A percentile compares a stretch with the other conserved stretches of the same genome.
Conservation (phyloP, 2,888 invertebrate species). For the Salpingus planirostris region DNA sequence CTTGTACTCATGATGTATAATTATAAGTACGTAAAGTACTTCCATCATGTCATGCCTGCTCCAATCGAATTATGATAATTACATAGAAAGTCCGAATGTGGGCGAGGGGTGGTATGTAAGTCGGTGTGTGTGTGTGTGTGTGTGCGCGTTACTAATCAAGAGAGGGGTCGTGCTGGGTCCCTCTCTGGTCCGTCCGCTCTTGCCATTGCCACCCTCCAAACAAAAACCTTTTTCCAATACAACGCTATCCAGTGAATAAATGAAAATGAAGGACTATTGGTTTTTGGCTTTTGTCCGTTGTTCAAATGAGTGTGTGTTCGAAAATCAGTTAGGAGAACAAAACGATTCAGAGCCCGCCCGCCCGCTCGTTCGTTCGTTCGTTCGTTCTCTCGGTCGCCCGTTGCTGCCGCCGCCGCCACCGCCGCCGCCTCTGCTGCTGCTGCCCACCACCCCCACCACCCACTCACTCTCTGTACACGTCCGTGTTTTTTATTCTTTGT, state of each 20-base stretch:
- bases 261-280: slow-evolving; percentile 45
- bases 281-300: slow-evolving; percentile 44
- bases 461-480: slow-evolving; percentile 30
- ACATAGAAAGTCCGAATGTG: slow-evolving; percentile 28
- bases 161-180: no score
- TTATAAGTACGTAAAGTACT: no score
- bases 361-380: no score
- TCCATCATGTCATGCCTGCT: no score
- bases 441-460: slow-evolving; percentile 13
- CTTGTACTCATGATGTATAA: no score
- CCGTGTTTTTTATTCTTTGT: slow-evolving; percentile 43
- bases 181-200: slow-evolving; percentile 20
- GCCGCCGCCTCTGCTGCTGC: no score
- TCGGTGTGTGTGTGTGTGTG: no score
- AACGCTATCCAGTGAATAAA: slow-evolving; percentile 42
- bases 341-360: slow-evolving; percentile 29
- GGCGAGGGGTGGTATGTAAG: no score
- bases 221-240: slow-evolving; percentile 44
- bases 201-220: slow-evolving; percentile 35
- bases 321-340: slow-evolving; percentile 44
- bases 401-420: no score
- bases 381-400: no score
- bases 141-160: slow-evolving; percentile 33
- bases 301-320: slow-evolving; percentile 38
- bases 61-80: slow-evolving; percentile 39